Conservation (phyloP, 2,888 invertebrate species). For the Himalopsyche japonica region DNA sequence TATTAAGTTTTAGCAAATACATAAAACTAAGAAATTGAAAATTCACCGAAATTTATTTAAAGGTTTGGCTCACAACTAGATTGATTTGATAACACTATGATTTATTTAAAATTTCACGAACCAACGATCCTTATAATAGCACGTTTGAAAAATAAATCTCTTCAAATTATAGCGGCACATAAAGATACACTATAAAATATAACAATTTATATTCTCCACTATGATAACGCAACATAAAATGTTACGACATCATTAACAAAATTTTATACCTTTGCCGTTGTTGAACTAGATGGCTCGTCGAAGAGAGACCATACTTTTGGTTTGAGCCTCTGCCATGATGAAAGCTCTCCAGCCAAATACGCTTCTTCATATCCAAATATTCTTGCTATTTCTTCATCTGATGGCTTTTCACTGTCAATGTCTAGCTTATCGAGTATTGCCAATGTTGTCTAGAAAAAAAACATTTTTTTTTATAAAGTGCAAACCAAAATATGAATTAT, state of each 20-base stretch:
- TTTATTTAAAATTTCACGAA: background rate
- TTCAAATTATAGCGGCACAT: background rate
- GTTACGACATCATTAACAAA: constrained; percentile 2
- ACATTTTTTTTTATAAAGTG: background rate
- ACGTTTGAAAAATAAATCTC: background rate
- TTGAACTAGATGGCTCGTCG: constrained; percentile 94
- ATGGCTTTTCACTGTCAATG: constrained; percentile 89
- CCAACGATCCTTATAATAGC: background rate
- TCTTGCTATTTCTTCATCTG: constrained; percentile 90
- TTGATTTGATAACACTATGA: too few relatives aligned
- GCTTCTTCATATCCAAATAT: constrained; percentile 91
- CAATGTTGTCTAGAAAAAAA: constrained; percentile 75
- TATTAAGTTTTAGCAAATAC: too few relatives aligned
- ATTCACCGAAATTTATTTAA: too few relatives aligned
- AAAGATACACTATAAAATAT: background rate
- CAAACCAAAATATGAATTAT: too few relatives aligned
- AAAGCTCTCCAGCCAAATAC: constrained; percentile 75
- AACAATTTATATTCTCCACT: background rate
- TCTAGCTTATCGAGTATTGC: constrained; percentile 95
- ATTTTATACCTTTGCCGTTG: constrained; percentile 79
- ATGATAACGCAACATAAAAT: background rate
- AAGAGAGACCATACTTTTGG: constrained; percentile 94
- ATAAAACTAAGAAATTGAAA: too few relatives aligned
- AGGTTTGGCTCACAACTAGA: too few relatives aligned
- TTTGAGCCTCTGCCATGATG: constrained; percentile 87